Conservation (phyloP, 2,888 invertebrate species). For the Machimus atricapillus region DNA sequence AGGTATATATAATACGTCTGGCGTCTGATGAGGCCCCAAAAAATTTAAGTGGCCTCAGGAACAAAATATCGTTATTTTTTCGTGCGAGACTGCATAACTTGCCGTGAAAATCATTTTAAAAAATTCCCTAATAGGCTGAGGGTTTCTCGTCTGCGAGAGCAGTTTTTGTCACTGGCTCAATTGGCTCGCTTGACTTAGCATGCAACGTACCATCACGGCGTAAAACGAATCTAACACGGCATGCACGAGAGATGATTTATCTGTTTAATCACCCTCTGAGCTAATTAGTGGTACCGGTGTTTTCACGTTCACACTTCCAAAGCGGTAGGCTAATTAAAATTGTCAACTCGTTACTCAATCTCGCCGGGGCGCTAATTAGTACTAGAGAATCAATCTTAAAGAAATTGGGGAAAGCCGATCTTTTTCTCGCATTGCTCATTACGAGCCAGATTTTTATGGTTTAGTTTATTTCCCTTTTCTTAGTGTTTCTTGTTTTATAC, state of each 20-base stretch:
- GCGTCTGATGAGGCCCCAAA: neutral
- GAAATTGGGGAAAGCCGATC: neutral
- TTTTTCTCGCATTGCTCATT: neutral
- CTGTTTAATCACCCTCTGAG: constrained; percentile 12
- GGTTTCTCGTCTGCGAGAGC: neutral
- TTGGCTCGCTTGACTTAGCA: constrained; percentile 3
- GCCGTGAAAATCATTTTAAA: neutral
- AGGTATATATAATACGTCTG: neutral
- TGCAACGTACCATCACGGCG: constrained; percentile 24
- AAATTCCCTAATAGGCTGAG: neutral
- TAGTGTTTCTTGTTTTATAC: no score
- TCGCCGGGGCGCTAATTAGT: neutral
- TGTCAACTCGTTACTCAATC: neutral
- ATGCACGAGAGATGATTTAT: constrained; percentile 20
- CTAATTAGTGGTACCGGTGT: neutral
- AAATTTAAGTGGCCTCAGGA: neutral
- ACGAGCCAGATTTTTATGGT: neutral
- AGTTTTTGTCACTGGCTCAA: neutral
- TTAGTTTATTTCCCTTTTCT: no score
- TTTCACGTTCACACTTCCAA: neutral
- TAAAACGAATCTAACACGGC: constrained; percentile 27
- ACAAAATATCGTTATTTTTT: neutral
- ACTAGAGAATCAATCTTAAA: neutral
- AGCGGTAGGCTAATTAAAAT: neutral
- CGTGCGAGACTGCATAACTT: neutral